Conservation (phyloP, 2,797 vertebrate species). For the Cryptoblepharus egeriae region DNA sequence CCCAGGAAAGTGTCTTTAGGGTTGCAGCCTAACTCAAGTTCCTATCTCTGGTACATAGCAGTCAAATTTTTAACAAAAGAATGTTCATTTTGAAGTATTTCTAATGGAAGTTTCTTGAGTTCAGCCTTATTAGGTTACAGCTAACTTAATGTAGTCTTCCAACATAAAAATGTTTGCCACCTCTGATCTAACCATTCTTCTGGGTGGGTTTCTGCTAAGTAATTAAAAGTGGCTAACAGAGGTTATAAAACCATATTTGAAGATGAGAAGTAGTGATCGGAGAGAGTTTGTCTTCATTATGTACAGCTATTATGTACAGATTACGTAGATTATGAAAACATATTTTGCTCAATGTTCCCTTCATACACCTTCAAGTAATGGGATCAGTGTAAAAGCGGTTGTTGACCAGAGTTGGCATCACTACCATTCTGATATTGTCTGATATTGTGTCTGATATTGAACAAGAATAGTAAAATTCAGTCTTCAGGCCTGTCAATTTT, state of each 20-base stretch:
- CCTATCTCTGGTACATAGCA: too few species aligned
- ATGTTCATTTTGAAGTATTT: too few species aligned
- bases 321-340: too few species aligned
- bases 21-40: too few species aligned
- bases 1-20: too few species aligned
- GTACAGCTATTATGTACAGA: too few species aligned
- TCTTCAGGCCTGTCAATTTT: background rate
- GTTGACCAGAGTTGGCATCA: background rate
- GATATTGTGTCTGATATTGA: background rate
- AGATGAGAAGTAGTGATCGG: background rate
- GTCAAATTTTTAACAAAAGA: too few species aligned
- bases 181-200: too few species aligned
- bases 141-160: too few species aligned
- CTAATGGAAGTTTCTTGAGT: too few species aligned
- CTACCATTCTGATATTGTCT: background rate
- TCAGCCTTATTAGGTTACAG: too few species aligned
- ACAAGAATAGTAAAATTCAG: background rate
- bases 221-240: background rate
- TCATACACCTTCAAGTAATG: background rate
- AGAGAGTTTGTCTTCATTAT: background rate
- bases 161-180: too few species aligned
- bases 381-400: background rate
- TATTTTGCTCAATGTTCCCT: background rate
- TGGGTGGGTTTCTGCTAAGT: background rate
- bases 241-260: background rate